phyloP scores from a whole-genome alignment of 37 sponge, comb jelly and placozoan species.

The Ephydatia muelleri region DNA sequence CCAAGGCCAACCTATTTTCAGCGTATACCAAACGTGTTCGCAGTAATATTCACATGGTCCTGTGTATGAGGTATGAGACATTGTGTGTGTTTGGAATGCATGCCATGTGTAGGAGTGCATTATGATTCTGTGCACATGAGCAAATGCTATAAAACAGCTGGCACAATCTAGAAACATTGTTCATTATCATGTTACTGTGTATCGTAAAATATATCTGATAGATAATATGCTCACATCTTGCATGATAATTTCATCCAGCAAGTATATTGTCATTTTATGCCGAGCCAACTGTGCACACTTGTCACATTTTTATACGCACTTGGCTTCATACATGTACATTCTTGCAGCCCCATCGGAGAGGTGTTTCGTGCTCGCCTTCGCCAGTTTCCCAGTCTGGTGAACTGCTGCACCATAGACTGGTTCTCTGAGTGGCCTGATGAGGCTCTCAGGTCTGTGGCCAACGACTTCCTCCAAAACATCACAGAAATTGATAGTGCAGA shows the following conservation, averaged over 20 bases:
- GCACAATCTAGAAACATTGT: no score
- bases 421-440: slow-evolving; percentile 99
- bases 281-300: no score
- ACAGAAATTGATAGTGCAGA: slow-evolving; percentile 80
- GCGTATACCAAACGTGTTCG: slow-evolving; percentile 95
- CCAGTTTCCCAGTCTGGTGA: slow-evolving; percentile 94
- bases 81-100: slow-evolving; percentile 14
- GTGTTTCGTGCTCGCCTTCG: slow-evolving; percentile 92
- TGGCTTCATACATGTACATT: neutral
- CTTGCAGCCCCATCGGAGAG: slow-evolving; percentile 95
- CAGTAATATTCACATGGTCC: slow-evolving; percentile 93
- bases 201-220: no score
- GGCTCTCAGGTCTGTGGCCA: slow-evolving; percentile 93
- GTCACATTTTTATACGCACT: neutral
- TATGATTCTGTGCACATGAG: no score
- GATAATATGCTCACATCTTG: neutral
- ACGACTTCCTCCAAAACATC: slow-evolving; percentile 79
- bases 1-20: slow-evolving; percentile 95
- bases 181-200: no score
- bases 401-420: slow-evolving; percentile 99
- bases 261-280: no score
- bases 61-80: slow-evolving; percentile 88
- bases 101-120: neutral
- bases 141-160: no score
- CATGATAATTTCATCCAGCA: neutral